Conservation (phyloP, 2,888 invertebrate species). For the Drosophila cognata region DNA sequence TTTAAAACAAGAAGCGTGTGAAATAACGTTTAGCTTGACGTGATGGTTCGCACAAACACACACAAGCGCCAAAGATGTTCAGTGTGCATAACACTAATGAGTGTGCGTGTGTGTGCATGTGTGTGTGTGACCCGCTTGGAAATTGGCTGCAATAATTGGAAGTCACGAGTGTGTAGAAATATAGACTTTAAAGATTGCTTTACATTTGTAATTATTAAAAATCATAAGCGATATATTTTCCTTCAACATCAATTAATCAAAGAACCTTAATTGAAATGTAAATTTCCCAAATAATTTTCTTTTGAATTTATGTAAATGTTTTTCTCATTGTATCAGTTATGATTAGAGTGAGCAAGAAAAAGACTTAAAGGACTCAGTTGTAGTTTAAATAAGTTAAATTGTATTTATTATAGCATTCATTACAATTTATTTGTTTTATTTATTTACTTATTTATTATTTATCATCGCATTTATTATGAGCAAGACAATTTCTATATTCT, state of each 20-base stretch:
- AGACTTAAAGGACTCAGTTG: not conserved
- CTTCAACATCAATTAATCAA: not conserved
- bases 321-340: not conserved
- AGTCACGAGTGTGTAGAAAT: not conserved
- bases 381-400: not conserved
- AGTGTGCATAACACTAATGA: not conserved
- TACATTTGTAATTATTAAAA: not conserved
- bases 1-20: conserved; percentile 75
- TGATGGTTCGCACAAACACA: conserved; percentile 41
- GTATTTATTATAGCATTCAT: not conserved
- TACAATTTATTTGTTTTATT: not conserved
- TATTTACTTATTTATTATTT: too few relatives aligned
- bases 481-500: not conserved
- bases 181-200: not conserved
- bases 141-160: conserved; percentile 21
- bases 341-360: not conserved
- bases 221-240: not conserved
- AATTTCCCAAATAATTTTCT: not conserved
- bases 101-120: not conserved
- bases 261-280: not conserved
- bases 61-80: conserved; percentile 16
- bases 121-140: conserved; percentile 31
- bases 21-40: conserved; percentile 71
- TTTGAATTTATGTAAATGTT: too few relatives aligned
- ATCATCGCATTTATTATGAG: not conserved